Evolutionary conservation across 2,797 vertebrate genomes (phyloP).

Genomic region (Cynopterus sphinx): DNA sequence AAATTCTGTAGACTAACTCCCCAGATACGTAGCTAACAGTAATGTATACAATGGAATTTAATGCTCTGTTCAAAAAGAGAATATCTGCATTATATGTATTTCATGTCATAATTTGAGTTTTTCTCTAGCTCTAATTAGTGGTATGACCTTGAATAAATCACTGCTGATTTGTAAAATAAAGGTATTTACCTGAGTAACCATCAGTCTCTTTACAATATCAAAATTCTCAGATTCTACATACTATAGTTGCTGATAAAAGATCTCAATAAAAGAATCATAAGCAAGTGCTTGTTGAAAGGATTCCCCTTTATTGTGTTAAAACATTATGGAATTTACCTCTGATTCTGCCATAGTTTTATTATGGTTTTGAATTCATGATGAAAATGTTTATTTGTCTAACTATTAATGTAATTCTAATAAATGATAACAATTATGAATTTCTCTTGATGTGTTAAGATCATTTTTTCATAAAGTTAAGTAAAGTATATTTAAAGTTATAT

Average conservation of each 20-base stretch:
- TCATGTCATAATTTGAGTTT: neutral
- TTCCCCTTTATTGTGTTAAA: neutral
- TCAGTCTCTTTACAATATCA: neutral
- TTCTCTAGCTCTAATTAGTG: neutral
- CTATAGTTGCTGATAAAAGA: neutral
- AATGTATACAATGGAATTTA: neutral
- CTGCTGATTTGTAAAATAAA: neutral
- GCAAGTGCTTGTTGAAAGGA: neutral
- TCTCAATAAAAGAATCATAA: neutral
- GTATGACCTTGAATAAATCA: neutral
- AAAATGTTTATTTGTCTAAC: slow-evolving; percentile 19
- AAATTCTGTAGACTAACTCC: neutral
- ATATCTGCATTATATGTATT: neutral
- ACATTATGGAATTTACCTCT: neutral
- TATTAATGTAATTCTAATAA: neutral
- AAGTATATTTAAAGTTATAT: neutral
- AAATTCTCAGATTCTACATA: neutral
- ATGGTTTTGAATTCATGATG: neutral
- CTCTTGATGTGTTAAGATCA: neutral
- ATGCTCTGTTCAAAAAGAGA: neutral
- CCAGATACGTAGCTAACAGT: neutral
- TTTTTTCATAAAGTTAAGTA: neutral
- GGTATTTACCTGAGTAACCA: neutral
- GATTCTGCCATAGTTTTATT: neutral
- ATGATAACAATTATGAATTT: neutral